Percentiles rank a stretch among this genome's conserved stretches.
Conservation (phyloP, 2,797 vertebrate genomes). For the Cheirogaleus major region DNA sequence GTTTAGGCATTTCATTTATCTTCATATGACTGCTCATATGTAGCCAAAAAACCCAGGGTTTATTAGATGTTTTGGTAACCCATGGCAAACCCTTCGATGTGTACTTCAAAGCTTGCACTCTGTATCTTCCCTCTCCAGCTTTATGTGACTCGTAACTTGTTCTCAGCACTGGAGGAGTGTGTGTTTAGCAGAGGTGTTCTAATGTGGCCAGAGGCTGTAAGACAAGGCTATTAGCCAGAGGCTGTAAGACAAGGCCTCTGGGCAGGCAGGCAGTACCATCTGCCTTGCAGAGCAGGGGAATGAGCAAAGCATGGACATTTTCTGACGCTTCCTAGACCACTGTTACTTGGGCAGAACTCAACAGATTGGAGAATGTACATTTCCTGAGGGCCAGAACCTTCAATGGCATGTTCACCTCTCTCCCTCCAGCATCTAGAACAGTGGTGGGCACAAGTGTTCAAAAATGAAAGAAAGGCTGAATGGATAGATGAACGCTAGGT, state of each 20-base stretch:
- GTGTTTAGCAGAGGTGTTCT: not conserved
- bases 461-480: not conserved
- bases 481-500: not conserved
- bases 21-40: not conserved
- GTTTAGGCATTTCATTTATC: not conserved
- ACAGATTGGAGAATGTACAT: not conserved
- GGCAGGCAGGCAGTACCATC: not conserved
- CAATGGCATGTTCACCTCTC: not conserved
- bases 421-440: not conserved
- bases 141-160: not conserved
- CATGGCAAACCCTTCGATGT: not conserved
- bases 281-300: not conserved
- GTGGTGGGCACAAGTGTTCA: not conserved
- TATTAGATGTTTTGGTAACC: not conserved
- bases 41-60: not conserved
- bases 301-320: not conserved
- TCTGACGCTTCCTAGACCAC: not conserved
- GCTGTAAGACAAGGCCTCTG: not conserved
- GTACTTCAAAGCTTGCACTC: not conserved
- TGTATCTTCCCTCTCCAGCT: not conserved
- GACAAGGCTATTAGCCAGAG: not conserved
- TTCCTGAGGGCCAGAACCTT: not conserved
- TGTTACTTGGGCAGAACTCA: not conserved
- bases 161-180: not conserved
- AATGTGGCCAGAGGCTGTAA: not conserved